Percentiles rank a stretch among this genome's conserved stretches.
Evolutionary conservation across 2,888 invertebrate genomes (phyloP).

Genomic region (Diarsia rubi): DNA sequence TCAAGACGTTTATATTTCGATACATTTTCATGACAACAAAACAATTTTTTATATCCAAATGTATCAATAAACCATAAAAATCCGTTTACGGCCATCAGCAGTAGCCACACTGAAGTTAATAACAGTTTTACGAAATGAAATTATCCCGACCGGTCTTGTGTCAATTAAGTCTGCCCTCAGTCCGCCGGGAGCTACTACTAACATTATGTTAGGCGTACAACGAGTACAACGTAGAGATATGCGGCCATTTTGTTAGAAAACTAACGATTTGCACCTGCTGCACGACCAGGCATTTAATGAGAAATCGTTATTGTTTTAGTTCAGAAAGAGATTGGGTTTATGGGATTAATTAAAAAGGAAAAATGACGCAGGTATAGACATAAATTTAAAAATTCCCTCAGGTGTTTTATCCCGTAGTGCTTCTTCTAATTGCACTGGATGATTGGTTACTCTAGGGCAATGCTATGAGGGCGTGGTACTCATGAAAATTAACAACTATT

Average conservation of each 20-base stretch:
- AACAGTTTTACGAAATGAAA: constrained; percentile 71
- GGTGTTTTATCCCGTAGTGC: background rate
- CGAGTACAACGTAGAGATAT: constrained; percentile 61
- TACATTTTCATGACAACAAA: background rate
- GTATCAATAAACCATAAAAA: constrained; percentile 3
- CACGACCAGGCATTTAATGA: constrained; percentile 27
- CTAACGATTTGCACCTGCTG: constrained; percentile 66
- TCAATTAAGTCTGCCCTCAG: constrained; percentile 73
- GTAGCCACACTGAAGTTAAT: constrained; percentile 67
- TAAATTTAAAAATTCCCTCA: background rate
- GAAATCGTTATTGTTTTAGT: constrained; percentile 22
- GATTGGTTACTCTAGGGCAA: background rate
- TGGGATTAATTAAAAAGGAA: constrained; percentile 20
- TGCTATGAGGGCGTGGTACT: too few species aligned
- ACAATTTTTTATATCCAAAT: background rate
- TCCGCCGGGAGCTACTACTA: constrained; percentile 46
- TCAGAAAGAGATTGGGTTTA: constrained; percentile 3
- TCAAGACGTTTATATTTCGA: background rate
- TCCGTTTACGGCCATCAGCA: constrained; percentile 24
- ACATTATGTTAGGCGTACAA: constrained; percentile 45
- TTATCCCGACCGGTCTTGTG: constrained; percentile 66
- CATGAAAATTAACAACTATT: too few species aligned
- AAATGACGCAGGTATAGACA: background rate
- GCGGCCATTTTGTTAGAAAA: constrained; percentile 66
- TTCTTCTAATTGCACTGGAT: background rate